Conservation (phyloP, 2,113 vertebrate genomes). For the Callopanchax toddi region DNA sequence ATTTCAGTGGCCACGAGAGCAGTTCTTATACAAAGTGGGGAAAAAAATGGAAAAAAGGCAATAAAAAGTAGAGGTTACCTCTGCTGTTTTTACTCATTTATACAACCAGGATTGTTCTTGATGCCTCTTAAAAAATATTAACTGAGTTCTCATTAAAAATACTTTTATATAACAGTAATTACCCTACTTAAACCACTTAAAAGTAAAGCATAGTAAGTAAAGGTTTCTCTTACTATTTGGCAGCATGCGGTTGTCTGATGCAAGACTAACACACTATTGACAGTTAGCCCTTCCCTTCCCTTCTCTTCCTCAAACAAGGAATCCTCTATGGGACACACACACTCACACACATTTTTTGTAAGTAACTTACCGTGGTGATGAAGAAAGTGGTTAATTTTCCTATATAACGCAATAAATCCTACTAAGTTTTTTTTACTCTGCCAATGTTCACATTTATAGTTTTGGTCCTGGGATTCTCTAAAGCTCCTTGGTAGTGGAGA, state of each 20-base stretch:
- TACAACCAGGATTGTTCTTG: not conserved
- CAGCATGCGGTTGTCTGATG: slow-evolving; percentile 75
- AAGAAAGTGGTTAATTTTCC: not conserved
- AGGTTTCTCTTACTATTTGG: not conserved
- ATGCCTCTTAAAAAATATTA: not conserved
- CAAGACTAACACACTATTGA: slow-evolving; percentile 74
- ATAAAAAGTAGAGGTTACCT: not conserved
- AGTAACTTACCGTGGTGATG: slow-evolving; percentile 60
- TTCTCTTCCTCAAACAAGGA: slow-evolving; percentile 33
- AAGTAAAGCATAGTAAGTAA: slow-evolving; percentile 2
- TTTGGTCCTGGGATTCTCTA: slow-evolving; percentile 36
- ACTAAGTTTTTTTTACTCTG: no score
- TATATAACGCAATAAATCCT: slow-evolving; percentile 28
- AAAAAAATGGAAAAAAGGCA: not conserved
- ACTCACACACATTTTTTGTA: no score
- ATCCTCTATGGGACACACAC: slow-evolving; percentile 18
- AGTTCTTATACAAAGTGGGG: not conserved
- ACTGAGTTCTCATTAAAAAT: not conserved
- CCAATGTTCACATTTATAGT: slow-evolving; percentile 49
- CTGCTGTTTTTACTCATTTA: not conserved
- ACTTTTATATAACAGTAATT: not conserved
- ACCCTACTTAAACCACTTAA: not conserved
- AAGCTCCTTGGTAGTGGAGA: slow-evolving; percentile 58
- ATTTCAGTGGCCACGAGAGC: not conserved
- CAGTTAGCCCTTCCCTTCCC: slow-evolving; percentile 54